phyloP scores from a whole-genome alignment of 2,888 invertebrate genomes.

The Gryllus longicercus region DNA sequence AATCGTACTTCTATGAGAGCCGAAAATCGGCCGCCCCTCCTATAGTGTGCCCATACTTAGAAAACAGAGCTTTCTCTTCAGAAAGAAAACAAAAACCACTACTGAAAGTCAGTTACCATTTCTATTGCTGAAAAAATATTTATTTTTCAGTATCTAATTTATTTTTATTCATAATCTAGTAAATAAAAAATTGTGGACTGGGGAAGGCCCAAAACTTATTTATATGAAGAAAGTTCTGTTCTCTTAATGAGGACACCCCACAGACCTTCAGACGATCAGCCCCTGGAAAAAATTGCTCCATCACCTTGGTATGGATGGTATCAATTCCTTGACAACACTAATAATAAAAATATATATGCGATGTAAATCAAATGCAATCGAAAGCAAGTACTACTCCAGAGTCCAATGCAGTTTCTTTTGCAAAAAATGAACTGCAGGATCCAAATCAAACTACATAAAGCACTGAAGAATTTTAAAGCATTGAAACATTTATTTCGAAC shows the following conservation, averaged over 20 bases:
- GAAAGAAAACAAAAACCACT: too few species aligned
- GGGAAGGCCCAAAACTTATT: not conserved
- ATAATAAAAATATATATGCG: too few species aligned
- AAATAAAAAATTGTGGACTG: not conserved
- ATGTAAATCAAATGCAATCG: too few species aligned
- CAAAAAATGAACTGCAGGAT: too few species aligned
- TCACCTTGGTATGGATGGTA: not conserved
- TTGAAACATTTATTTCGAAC: not conserved
- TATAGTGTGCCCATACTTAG: not conserved
- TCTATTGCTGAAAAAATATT: too few species aligned
- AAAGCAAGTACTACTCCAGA: too few species aligned
- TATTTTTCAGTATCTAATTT: not conserved
- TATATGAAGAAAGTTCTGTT: not conserved
- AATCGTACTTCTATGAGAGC: not conserved
- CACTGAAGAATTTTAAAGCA: too few species aligned
- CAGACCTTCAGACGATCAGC: not conserved
- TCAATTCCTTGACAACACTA: not conserved
- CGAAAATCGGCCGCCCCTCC: not conserved
- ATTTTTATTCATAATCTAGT: not conserved
- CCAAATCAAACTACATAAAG: too few species aligned
- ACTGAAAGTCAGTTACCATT: too few species aligned
- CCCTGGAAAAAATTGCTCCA: conserved; percentile 9
- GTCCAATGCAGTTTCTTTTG: too few species aligned
- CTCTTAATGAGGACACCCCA: not conserved
- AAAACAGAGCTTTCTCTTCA: not conserved